Percentiles rank a stretch among this genome's conserved stretches.
Evolutionary conservation across 2,888 invertebrate genomes (phyloP).

Genomic region (Girardia tigrina): DNA sequence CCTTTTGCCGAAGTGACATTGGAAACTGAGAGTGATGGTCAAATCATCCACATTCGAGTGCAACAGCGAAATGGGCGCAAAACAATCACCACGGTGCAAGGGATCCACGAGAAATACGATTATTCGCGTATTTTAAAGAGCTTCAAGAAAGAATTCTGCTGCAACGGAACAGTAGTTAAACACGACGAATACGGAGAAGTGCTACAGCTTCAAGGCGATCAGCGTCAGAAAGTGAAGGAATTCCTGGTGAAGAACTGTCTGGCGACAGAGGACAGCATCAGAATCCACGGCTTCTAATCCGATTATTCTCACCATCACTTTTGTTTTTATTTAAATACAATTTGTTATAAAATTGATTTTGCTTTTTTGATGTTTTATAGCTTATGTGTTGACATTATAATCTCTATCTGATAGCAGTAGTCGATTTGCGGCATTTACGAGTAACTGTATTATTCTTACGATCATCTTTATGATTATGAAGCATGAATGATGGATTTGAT

Average conservation of each 20-base stretch:
- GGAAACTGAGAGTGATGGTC: neutral
- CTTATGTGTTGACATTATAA: no score
- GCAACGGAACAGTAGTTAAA: conserved; percentile 99
- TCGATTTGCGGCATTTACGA: no score
- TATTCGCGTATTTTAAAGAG: conserved; percentile 98
- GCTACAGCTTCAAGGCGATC: conserved; percentile 96
- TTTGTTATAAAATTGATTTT: no score
- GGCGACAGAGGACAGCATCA: conserved; percentile 91
- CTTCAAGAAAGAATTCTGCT: conserved; percentile 73
- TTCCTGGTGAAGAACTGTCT: conserved; percentile 94
- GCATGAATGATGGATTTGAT: no score
- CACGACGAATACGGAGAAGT: conserved; percentile 99
- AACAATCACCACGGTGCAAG: conserved; percentile 93
- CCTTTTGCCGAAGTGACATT: conserved; percentile 10
- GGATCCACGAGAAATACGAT: conserved; percentile 63
- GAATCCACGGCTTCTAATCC: conserved; percentile 57
- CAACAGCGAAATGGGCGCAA: conserved; percentile 99
- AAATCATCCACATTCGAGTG: conserved; percentile 99
- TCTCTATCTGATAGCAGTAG: no score
- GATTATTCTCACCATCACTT: no score
- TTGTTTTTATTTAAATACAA: no score
- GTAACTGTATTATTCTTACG: no score
- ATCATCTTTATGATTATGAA: no score
- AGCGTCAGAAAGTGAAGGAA: conserved; percentile 96
- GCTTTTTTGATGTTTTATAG: no score